Evolutionary conservation across 2,888 invertebrate genomes (phyloP).

Genomic region (Gibbula magus): DNA sequence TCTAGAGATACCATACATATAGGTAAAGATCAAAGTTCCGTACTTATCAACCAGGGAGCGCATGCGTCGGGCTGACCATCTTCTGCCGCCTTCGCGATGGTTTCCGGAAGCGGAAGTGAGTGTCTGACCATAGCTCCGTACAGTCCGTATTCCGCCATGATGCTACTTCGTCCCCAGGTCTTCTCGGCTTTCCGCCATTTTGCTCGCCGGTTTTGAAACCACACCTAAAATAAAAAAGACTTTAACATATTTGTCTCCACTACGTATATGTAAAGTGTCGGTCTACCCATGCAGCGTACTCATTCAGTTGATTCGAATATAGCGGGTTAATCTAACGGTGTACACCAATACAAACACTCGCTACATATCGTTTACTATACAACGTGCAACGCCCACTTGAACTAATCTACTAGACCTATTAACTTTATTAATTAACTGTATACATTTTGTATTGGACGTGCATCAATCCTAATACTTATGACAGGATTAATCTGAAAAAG

Average conservation of each 20-base stretch:
- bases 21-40: conserved; percentile 59
- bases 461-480: no score
- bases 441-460: no score
- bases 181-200: conserved; percentile 99
- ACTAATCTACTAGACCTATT: no score
- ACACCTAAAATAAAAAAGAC: no score
- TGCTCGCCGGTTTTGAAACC: conserved; percentile 98
- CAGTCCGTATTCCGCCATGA: conserved; percentile 99
- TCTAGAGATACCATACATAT: no score
- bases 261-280: no score
- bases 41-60: conserved; percentile 99
- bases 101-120: conserved; percentile 97
- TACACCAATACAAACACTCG: background rate
- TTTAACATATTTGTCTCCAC: no score
- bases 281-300: no score
- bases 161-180: conserved; percentile 99
- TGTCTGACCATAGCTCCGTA: conserved; percentile 99
- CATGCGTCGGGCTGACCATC: conserved; percentile 87
- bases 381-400: background rate
- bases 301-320: background rate
- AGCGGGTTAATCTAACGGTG: background rate
- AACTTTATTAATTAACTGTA: no score
- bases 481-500: no score
- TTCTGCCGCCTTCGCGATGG: conserved; percentile 97
- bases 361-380: background rate